Evolutionary conservation across 2,888 invertebrate species (phyloP).

Genomic region (Blomia tropicalis): DNA sequence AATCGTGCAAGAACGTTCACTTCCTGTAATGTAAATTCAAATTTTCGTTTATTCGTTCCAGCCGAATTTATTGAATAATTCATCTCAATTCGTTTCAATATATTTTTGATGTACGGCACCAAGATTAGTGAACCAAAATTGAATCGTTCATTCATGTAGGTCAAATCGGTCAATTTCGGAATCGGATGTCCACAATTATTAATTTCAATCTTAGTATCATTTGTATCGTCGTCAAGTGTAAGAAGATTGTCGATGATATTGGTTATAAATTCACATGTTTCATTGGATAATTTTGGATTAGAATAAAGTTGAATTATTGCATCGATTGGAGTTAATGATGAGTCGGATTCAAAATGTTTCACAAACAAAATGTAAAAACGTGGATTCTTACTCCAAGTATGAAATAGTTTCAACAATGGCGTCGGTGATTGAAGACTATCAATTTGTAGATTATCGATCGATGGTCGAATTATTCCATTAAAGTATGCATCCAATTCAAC

Average conservation of each 20-base stretch:
- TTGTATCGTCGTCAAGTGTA: constrained; percentile 24
- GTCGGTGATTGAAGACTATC: constrained; percentile 73
- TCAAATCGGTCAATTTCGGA: background rate
- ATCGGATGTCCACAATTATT: constrained; percentile 16
- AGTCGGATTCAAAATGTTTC: constrained; percentile 39
- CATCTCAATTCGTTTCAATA: constrained; percentile 40
- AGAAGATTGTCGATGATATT: constrained; percentile 35
- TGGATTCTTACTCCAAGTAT: constrained; percentile 61
- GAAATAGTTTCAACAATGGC: constrained; percentile 57
- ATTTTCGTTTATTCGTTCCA: background rate
- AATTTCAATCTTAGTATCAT: constrained; percentile 18
- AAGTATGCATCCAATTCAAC: constrained; percentile 58
- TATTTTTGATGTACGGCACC: constrained; percentile 51
- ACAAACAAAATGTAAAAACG: constrained; percentile 54
- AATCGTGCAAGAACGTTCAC: constrained; percentile 35
- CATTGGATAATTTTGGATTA: constrained; percentile 48
- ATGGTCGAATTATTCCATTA: constrained; percentile 62
- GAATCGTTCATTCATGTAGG: background rate
- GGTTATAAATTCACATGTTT: constrained; percentile 41
- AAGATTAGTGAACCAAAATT: constrained; percentile 59
- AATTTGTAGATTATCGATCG: constrained; percentile 47
- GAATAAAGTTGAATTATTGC: constrained; percentile 54
- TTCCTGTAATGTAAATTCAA: constrained; percentile 25
- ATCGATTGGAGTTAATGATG: constrained; percentile 44
- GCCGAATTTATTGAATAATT: constrained; percentile 18